Evolutionary conservation across 2,888 invertebrate species (phyloP), one percentile per base, ranked within the genome.

Genomic region (Chloroclysta siterata): DNA sequence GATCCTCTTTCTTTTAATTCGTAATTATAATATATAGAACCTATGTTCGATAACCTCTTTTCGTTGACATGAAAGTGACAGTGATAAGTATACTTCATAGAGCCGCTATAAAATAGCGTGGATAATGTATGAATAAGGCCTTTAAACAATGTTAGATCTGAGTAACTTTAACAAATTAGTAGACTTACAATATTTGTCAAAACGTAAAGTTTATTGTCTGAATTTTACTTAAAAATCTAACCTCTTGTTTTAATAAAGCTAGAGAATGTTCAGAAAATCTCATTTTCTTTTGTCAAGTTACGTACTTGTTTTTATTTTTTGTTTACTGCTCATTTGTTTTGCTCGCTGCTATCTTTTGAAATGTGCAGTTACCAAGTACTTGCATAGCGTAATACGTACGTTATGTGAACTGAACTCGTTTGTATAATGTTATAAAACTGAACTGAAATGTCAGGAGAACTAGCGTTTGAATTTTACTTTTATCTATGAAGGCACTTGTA

Each of bases 301-400:
- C 11, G 2, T 33, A 5, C 5, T 14, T 48, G 48, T 33, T 15
- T 44, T 13, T 39, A n/a, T 39, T 17, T 47, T 47, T 11, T 47
- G 7, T 29, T 52, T 51, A 5, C 22, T n/a, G n/a, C 13, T 47
- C 46, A 22, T 67, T 68, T 66, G 62, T 66, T 69, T 65, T 65
- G 64, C 59, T 69, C 63, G 71, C 56, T 63, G 44, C 28, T 58
- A 53, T 63, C 52, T 62, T 51, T 58, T 11, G 54, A 50, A 61
- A 11, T 60, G 55, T 68, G 61, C 64, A 64, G 63, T 59, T 62
- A 68, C 66, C 48, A 63, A 58, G 52, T 64, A 64, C 52, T 59
- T 41, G 51, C 39, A 55, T 59, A 50, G 13, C 48, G 53, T 56
- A 58, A 60, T 54, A 48, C 22, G 13, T 57, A 50, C 42, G 28